Conservation (phyloP, 2,888 invertebrate species). For the Halocaridina rubra region DNA sequence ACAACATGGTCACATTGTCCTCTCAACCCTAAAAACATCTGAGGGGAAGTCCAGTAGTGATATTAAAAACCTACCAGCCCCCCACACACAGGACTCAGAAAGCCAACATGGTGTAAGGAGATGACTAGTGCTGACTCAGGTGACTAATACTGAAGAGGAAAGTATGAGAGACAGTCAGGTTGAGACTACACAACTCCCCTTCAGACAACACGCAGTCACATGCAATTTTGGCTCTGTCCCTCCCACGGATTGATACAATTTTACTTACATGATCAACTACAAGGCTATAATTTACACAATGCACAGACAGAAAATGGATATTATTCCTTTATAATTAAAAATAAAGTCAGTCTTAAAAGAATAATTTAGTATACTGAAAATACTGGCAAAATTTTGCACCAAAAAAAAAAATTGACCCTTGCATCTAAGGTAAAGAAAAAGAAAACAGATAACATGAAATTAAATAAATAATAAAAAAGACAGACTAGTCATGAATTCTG, state of each 20-base stretch:
- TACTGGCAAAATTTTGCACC: background rate
- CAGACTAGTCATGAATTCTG: too few species aligned
- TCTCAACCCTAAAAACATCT: conserved; percentile 16
- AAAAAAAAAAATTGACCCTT: conserved; percentile 53
- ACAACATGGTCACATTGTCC: conserved; percentile 42
- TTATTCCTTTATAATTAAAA: too few species aligned
- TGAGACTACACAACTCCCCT: conserved; percentile 51
- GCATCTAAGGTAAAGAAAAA: too few species aligned
- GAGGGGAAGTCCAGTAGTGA: conserved; percentile 15
- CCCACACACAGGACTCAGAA: conserved; percentile 29
- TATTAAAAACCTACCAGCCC: conserved; percentile 41
- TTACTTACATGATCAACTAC: too few species aligned
- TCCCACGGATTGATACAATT: too few species aligned
- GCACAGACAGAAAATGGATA: too few species aligned
- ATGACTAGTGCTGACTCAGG: conserved; percentile 52
- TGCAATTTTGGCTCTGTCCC: conserved; percentile 48
- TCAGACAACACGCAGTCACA: conserved; percentile 61
- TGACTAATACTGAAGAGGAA: conserved; percentile 49
- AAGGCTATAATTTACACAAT: too few species aligned
- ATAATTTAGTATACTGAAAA: background rate
- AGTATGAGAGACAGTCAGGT: conserved; percentile 58
- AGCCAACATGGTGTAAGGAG: conserved; percentile 43
- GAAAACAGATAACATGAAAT: too few species aligned
- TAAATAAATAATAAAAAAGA: too few species aligned
- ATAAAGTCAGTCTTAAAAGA: too few species aligned